phyloP scores from a whole-genome alignment of 1,140 invertebrate genomes.

The Tenebrio molitor region DNA sequence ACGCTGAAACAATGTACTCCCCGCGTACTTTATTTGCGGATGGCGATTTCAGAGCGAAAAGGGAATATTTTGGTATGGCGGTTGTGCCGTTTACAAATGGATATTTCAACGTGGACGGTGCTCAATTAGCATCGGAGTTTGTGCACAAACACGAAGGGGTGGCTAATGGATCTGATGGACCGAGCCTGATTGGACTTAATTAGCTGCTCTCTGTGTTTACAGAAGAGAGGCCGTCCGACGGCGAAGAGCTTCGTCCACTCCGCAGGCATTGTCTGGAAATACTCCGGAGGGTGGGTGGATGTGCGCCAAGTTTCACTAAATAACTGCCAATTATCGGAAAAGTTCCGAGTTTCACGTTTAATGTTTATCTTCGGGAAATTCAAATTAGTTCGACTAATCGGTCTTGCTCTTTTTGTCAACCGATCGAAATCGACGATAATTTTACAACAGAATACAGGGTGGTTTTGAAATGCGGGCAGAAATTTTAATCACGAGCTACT shows the following conservation, averaged over 20 bases:
- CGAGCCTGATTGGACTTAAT: conserved; percentile 71
- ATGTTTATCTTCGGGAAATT: conserved; percentile 15
- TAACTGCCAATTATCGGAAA: conserved; percentile 18
- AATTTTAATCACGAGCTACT: no score
- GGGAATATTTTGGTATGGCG: conserved; percentile 41
- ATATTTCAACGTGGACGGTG: conserved; percentile 57
- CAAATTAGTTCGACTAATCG: conserved; percentile 8
- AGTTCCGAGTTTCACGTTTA: neutral
- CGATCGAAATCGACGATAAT: no score
- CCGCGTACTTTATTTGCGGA: conserved; percentile 20
- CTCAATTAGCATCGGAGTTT: conserved; percentile 66
- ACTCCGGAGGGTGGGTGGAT: neutral
- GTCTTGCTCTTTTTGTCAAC: neutral
- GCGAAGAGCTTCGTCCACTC: conserved; percentile 29
- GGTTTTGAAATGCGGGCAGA: no score
- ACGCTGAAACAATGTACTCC: conserved; percentile 42
- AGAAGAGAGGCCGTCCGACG: conserved; percentile 52
- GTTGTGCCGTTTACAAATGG: conserved; percentile 60
- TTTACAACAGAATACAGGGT: no score
- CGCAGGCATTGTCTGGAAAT: neutral
- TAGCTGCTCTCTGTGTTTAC: conserved; percentile 66
- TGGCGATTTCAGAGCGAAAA: conserved; percentile 18
- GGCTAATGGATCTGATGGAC: conserved; percentile 68
- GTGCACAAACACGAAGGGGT: conserved; percentile 65
- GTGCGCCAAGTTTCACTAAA: conserved; percentile 1